These are phyloP conservation scores for Laticauda colubrina DNA, from an alignment of 2,113 vertebrate species.

Conservation along the genomic window DNA sequence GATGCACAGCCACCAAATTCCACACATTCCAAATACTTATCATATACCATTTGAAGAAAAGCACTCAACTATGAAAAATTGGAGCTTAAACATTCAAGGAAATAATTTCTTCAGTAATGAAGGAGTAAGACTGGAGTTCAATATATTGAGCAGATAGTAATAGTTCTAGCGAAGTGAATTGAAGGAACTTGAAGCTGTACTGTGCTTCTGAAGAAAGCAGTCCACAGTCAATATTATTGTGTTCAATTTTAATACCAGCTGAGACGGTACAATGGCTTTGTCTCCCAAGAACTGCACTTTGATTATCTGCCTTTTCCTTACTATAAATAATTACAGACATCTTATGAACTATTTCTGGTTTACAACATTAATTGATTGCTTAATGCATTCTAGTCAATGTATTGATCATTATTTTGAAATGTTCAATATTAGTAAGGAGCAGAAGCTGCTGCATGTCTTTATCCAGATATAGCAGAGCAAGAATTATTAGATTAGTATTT, in stretches of 20 bases:
- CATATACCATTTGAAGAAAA: not conserved
- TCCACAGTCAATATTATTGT: not conserved
- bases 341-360: not conserved
- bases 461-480: not conserved
- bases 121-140: not conserved
- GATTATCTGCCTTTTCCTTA: not conserved
- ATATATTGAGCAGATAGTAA: not conserved
- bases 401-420: conserved; percentile 5
- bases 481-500: not conserved
- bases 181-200: not conserved
- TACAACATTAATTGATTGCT: conserved; percentile 1
- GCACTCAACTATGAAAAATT: not conserved
- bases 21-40: not conserved
- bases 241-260: not conserved
- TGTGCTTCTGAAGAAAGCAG: not conserved
- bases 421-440: not conserved
- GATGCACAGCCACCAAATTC: not conserved
- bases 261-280: not conserved
- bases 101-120: not conserved
- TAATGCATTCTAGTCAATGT: not conserved
- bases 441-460: not conserved
- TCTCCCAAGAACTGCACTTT: not conserved
- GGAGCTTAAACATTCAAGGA: not conserved
- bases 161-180: not conserved
- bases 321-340: not conserved